Conservation (phyloP, 2,888 invertebrate genomes). For the Diarsia brunnea region DNA sequence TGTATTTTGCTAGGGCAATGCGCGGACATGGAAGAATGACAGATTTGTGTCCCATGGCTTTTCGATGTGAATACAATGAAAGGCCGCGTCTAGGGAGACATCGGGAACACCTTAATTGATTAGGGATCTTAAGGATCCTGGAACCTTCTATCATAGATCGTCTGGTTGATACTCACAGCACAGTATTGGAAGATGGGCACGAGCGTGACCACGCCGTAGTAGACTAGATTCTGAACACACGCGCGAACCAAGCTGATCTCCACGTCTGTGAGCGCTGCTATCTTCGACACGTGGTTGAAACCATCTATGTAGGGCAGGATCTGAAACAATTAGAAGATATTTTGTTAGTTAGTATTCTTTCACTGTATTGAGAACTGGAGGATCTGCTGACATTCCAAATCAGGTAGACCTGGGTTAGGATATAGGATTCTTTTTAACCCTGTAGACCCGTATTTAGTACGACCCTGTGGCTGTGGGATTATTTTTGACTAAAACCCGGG, state of each 20-base stretch:
- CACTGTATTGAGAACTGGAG: not conserved
- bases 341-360: not conserved
- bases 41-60: not conserved
- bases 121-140: not conserved
- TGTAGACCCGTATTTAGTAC: not conserved
- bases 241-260: conserved; percentile 95
- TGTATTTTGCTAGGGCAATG: not conserved
- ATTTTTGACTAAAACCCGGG: not conserved
- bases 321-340: conserved; percentile 81
- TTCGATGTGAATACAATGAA: not conserved
- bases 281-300: conserved; percentile 94
- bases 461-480: not conserved
- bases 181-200: conserved; percentile 96
- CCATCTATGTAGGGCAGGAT: conserved; percentile 95
- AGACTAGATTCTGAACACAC: conserved; percentile 95
- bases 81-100: not conserved
- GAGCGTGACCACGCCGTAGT: conserved; percentile 93
- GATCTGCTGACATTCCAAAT: not conserved
- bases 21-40: not conserved
- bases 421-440: not conserved
- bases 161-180: conserved; percentile 87
- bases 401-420: not conserved
- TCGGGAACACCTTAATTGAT: not conserved
- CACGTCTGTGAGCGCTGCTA: conserved; percentile 95
- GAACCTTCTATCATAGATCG: not conserved